Conservation (phyloP, 2,888 invertebrate genomes). For the Ectobius pallidus region DNA sequence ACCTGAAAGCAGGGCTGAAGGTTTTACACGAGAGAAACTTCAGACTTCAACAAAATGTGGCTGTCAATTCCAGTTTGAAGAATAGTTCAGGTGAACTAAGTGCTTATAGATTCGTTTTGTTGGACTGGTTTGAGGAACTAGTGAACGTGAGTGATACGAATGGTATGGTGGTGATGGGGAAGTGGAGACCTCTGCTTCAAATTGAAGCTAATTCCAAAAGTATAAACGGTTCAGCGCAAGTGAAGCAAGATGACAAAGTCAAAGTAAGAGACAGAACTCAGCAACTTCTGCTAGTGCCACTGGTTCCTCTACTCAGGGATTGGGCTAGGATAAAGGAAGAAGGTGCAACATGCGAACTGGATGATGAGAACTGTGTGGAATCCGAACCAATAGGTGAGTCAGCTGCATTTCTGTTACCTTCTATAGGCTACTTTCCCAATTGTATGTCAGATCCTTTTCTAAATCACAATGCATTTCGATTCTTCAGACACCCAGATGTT, state of each 20-base stretch:
- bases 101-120: conserved; percentile 15
- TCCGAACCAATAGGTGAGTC: conserved; percentile 20
- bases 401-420: no score
- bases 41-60: background rate
- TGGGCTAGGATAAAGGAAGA: conserved; percentile 27
- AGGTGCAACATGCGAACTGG: background rate
- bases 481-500: no score
- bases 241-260: background rate
- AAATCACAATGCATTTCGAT: no score
- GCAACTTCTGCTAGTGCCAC: background rate
- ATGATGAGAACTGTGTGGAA: background rate
- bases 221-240: background rate
- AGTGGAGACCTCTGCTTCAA: conserved; percentile 27
- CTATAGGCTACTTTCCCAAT: no score
- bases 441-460: no score
- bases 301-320: conserved; percentile 25
- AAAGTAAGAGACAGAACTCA: conserved; percentile 8
- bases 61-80: background rate
- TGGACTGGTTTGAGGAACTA: conserved; percentile 30
- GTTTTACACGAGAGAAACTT: background rate
- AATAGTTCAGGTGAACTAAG: background rate
- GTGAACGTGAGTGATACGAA: background rate
- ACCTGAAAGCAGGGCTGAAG: conserved; percentile 7
- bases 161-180: conserved; percentile 1
- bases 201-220: conserved; percentile 21